Percentiles rank a stretch among this genome's conserved stretches.
Conservation (phyloP, 2,113 vertebrate genomes). For the Forbesichthys agassizii region DNA sequence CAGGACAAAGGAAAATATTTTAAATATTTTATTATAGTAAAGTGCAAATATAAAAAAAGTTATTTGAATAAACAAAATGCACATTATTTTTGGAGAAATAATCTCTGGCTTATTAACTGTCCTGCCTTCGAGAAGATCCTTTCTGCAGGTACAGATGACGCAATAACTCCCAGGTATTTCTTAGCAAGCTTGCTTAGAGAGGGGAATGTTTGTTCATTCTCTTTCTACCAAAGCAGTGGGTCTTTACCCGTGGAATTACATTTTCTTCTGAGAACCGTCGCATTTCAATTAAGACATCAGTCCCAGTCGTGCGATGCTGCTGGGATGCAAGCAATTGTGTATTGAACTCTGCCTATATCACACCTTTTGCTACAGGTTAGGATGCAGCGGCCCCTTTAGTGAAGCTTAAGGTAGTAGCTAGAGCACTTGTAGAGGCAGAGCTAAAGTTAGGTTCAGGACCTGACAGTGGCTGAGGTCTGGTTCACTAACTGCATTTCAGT, state of each 20-base stretch:
- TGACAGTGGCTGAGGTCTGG: slow-evolving; percentile 12
- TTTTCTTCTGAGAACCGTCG: slow-evolving; percentile 25
- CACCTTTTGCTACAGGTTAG: slow-evolving; percentile 18
- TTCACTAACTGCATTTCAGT: slow-evolving; percentile 19
- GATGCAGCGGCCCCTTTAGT: neutral
- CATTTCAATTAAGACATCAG: slow-evolving; percentile 36
- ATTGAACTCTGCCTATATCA: slow-evolving; percentile 17
- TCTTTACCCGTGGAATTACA: slow-evolving; percentile 19
- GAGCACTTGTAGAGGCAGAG: neutral
- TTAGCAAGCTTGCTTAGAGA: slow-evolving; percentile 25
- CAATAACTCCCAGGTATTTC: slow-evolving; percentile 22
- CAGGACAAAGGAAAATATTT: too few species aligned
- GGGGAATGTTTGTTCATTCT: slow-evolving; percentile 21
- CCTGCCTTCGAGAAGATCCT: slow-evolving; percentile 23
- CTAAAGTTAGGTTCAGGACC: slow-evolving; percentile 2
- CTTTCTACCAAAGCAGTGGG: slow-evolving; percentile 36
- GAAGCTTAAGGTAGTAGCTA: neutral
- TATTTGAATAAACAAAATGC: too few species aligned
- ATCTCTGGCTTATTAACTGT: too few species aligned
- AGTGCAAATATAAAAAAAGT: too few species aligned
- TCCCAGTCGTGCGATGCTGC: slow-evolving; percentile 9
- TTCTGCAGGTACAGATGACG: slow-evolving; percentile 22
- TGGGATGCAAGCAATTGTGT: slow-evolving; percentile 18
- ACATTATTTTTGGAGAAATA: too few species aligned
- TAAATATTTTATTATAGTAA: too few species aligned